phyloP scores from a whole-genome alignment of 2,113 vertebrate species.

The Bufo gargarizans region DNA sequence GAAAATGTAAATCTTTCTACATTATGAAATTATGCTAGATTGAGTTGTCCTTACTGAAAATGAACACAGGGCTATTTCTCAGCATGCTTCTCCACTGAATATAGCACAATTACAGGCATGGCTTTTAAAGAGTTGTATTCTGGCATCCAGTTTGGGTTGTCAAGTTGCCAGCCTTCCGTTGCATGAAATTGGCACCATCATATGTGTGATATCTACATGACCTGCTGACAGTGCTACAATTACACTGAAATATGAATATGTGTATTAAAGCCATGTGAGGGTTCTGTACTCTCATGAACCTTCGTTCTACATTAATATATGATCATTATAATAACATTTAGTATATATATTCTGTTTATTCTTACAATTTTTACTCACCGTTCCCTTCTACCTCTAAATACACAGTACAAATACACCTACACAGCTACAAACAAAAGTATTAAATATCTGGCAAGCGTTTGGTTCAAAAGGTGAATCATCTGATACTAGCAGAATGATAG shows the following conservation, averaged over 20 bases:
- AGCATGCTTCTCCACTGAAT: neutral
- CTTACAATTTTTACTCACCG: neutral
- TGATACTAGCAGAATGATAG: slow-evolving; percentile 26
- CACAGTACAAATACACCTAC: neutral
- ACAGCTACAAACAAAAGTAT: slow-evolving; percentile 4
- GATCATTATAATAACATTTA: neutral
- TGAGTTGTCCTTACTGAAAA: neutral
- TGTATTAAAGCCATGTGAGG: neutral
- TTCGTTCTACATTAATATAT: neutral
- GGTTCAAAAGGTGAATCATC: slow-evolving; percentile 18
- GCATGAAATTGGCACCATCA: slow-evolving; percentile 26
- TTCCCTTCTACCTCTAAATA: neutral
- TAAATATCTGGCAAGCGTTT: slow-evolving; percentile 17
- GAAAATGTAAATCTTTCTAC: too few species aligned
- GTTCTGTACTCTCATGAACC: neutral
- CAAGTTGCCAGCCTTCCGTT: slow-evolving; percentile 8
- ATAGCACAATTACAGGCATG: neutral
- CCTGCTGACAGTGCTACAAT: slow-evolving; percentile 5
- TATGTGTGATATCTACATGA: slow-evolving; percentile 18
- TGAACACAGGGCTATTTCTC: neutral
- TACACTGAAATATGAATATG: neutral
- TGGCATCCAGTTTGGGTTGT: neutral
- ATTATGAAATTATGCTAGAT: too few species aligned
- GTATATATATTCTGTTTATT: neutral
- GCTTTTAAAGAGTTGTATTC: neutral